These are phyloP conservation scores for Potamilus streckersoni DNA, from an alignment of 1,140 invertebrate genomes.

Conservation along the genomic window DNA sequence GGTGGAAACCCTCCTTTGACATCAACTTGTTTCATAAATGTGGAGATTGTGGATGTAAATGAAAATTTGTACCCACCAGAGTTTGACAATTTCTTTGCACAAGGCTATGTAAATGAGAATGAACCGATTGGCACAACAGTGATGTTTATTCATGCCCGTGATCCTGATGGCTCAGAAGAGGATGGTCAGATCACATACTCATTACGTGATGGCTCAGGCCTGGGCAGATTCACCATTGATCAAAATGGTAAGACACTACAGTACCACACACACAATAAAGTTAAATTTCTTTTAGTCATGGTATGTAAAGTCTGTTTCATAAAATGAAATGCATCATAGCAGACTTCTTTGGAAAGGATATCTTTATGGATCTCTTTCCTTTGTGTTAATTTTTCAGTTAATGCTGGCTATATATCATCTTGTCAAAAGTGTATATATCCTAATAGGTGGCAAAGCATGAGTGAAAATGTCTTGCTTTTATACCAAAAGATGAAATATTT, in stretches of 20 bases:
- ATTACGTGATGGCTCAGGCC: slow-evolving; percentile 87
- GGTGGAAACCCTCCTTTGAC: slow-evolving; percentile 67
- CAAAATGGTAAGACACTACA: slow-evolving; percentile 79
- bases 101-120: slow-evolving; percentile 71
- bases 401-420: too few relatives aligned
- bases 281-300: background rate
- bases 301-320: background rate
- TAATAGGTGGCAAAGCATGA: too few relatives aligned
- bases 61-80: slow-evolving; percentile 87
- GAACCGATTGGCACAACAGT: slow-evolving; percentile 80
- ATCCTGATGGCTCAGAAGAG: slow-evolving; percentile 75
- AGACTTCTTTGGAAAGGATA: background rate
- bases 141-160: slow-evolving; percentile 77
- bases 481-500: too few relatives aligned
- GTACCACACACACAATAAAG: too few relatives aligned
- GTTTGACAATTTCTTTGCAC: slow-evolving; percentile 81
- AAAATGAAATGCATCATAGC: background rate
- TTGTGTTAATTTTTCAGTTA: background rate
- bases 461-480: too few relatives aligned
- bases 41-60: slow-evolving; percentile 94
- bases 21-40: slow-evolving; percentile 66
- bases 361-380: background rate
- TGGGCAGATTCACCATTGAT: slow-evolving; percentile 92
- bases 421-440: background rate
- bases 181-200: slow-evolving; percentile 83